phyloP scores from a whole-genome alignment of 2,113 vertebrate genomes.

The Sterna hirundo region DNA sequence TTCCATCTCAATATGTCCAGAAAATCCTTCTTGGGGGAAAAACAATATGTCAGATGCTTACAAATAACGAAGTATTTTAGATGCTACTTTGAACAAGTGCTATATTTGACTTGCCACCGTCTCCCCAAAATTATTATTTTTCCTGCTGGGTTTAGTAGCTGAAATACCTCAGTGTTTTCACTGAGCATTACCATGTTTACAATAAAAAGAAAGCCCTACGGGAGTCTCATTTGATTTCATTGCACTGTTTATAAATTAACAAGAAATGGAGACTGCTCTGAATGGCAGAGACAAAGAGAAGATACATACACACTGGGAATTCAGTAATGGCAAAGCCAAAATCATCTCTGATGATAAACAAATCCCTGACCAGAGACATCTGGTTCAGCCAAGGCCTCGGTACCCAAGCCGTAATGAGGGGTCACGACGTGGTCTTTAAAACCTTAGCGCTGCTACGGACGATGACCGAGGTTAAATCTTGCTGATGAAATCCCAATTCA shows the following conservation, averaged over 20 bases:
- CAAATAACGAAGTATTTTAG: neutral
- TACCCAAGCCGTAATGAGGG: neutral
- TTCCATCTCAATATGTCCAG: neutral
- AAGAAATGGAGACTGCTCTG: constrained; percentile 19
- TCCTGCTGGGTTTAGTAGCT: neutral
- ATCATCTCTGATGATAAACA: neutral
- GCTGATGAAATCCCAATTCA: constrained; percentile 37
- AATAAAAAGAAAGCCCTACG: neutral
- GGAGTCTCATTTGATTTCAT: constrained; percentile 16
- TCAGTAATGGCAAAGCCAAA: neutral
- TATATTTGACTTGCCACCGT: neutral
- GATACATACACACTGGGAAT: neutral
- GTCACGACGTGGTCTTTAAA: neutral
- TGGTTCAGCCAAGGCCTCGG: neutral
- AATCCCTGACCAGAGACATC: neutral
- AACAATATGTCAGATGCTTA: neutral
- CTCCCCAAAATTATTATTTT: neutral
- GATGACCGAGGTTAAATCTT: neutral
- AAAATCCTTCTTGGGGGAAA: neutral
- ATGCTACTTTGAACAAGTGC: neutral
- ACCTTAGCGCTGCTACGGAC: neutral
- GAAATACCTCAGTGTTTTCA: constrained; percentile 15
- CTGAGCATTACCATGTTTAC: neutral
- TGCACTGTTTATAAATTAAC: constrained; percentile 9
- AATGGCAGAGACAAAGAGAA: constrained; percentile 1